Evolutionary conservation across 2,888 invertebrate species (phyloP).

Genomic region (Folsomia candida): DNA sequence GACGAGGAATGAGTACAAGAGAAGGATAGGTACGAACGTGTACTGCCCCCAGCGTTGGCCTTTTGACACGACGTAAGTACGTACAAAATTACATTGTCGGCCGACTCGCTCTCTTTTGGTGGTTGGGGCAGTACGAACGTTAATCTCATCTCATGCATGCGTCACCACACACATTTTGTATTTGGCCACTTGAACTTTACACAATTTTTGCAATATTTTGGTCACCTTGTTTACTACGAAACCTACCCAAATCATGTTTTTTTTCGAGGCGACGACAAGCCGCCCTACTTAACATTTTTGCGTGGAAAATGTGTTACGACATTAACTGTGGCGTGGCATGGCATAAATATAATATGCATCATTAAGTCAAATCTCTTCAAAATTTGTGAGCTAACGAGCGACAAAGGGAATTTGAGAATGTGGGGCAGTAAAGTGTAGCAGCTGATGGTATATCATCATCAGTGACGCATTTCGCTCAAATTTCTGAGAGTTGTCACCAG

Average conservation of each 20-base stretch:
- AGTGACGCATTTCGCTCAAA: not conserved
- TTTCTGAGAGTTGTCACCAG: slow-evolving; percentile 2
- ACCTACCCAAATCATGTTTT: not conserved
- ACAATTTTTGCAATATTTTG: not conserved
- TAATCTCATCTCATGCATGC: no score
- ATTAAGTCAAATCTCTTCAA: not conserved
- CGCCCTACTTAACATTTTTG: not conserved
- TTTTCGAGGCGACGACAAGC: not conserved
- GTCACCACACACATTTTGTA: not conserved
- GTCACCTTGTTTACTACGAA: not conserved
- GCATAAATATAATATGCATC: not conserved
- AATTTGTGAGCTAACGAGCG: not conserved
- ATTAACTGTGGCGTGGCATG: not conserved
- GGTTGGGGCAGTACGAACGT: no score
- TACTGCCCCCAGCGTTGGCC: no score
- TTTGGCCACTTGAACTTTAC: not conserved
- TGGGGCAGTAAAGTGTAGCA: not conserved
- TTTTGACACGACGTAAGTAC: no score
- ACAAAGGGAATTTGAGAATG: not conserved
- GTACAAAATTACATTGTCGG: no score
- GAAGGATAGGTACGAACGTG: no score
- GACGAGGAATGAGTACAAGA: no score
- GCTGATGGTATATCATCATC: not conserved
- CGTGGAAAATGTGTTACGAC: not conserved
- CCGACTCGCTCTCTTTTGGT: no score